Conservation (phyloP, 37 sponge, comb jelly and placozoan species). For the Eunapius fragilis region DNA sequence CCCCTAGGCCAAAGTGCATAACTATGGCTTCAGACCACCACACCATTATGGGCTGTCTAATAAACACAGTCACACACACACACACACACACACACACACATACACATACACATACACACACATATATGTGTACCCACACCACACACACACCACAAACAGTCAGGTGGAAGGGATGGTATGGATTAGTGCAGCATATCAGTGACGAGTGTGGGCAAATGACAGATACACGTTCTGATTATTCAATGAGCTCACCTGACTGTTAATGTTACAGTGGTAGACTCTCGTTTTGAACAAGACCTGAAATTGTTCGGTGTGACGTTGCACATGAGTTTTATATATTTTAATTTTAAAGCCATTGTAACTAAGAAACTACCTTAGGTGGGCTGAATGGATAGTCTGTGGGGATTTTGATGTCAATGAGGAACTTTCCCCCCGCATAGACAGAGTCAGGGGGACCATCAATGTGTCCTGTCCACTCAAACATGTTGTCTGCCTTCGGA, state of each 20-base stretch:
- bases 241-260: conserved; percentile 72
- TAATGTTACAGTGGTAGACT: conserved; percentile 93
- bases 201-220: not conserved
- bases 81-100: too few species aligned
- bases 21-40: too few species aligned
- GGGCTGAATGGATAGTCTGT: conserved; percentile 91
- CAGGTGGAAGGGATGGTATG: too few species aligned
- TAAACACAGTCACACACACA: too few species aligned
- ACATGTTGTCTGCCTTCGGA: conserved; percentile 84
- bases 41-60: too few species aligned
- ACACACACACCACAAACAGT: not conserved
- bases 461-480: conserved; percentile 81
- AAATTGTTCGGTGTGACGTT: not conserved
- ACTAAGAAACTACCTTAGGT: conserved; percentile 51
- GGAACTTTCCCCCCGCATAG: conserved; percentile 89
- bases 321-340: not conserved
- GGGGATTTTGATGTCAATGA: conserved; percentile 78
- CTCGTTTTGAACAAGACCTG: conserved; percentile 85
- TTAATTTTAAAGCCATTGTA: not conserved
- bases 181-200: too few species aligned
- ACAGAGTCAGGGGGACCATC: conserved; percentile 73
- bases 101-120: too few species aligned
- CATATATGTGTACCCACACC: too few species aligned
- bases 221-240: not conserved
- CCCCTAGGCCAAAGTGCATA: too few species aligned